Conservation (phyloP, 2,888 invertebrate genomes). For the Acanthosoma haemorrhoidale region DNA sequence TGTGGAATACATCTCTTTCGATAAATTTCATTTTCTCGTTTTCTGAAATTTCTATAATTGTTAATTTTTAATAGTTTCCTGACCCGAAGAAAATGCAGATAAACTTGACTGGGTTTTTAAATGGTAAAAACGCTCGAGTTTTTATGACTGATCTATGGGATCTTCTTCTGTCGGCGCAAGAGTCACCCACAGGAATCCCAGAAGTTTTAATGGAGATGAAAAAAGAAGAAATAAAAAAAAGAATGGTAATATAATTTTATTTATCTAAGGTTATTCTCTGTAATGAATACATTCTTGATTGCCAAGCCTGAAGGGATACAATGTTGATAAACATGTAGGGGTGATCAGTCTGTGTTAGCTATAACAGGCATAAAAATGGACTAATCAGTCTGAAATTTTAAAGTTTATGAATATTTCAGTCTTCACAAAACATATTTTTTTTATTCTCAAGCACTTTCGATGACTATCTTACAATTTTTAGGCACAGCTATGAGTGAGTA, state of each 20-base stretch:
- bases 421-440: too few species aligned
- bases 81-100: constrained; percentile 99
- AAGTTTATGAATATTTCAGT: too few species aligned
- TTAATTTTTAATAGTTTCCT: constrained; percentile 65
- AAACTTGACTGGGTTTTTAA: constrained; percentile 97
- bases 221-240: constrained; percentile 90
- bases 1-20: constrained; percentile 30
- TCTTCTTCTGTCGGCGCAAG: constrained; percentile 88
- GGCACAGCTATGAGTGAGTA: too few species aligned
- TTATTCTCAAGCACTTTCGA: too few species aligned
- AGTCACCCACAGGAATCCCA: constrained; percentile 92
- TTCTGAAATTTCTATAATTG: not conserved
- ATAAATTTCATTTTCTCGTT: not conserved
- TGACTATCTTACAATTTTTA: too few species aligned
- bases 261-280: too few species aligned
- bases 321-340: too few species aligned
- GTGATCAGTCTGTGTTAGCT: too few species aligned
- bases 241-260: constrained; percentile 57
- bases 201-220: constrained; percentile 90
- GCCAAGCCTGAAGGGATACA: too few species aligned
- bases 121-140: constrained; percentile 92
- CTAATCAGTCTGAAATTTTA: too few species aligned
- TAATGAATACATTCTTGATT: too few species aligned
- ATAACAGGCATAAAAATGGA: too few species aligned
- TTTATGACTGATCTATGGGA: constrained; percentile 99